Percentiles rank a stretch among this genome's conserved stretches.
Evolutionary conservation across 2,797 vertebrate genomes (phyloP).

Genomic region (Stomatorhinus walkeri): DNA sequence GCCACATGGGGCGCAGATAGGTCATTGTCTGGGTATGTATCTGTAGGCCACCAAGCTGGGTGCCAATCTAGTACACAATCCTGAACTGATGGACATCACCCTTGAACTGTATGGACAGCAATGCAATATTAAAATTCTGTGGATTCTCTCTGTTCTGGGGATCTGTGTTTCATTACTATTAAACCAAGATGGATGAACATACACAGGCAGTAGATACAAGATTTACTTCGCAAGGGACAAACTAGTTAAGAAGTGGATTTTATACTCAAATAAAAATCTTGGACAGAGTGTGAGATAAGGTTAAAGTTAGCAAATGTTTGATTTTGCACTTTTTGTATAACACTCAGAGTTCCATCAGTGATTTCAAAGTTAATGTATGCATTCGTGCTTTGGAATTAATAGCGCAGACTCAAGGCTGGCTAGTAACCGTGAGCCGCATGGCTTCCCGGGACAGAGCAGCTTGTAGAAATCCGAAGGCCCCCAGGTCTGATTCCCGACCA

Average conservation of each 20-base stretch:
- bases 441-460: neutral
- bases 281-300: neutral
- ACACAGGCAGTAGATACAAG: neutral
- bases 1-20: neutral
- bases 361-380: neutral
- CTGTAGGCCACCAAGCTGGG: neutral
- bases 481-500: neutral
- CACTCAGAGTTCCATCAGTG: neutral
- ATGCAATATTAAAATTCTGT: neutral
- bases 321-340: neutral
- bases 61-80: neutral
- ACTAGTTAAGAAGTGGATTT: neutral
- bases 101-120: neutral
- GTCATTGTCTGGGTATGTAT: neutral
- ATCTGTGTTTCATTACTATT: neutral
- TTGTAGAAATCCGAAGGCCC: neutral
- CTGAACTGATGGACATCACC: neutral
- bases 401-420: neutral
- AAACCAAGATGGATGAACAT: neutral
- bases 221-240: neutral
- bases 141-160: neutral
- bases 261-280: neutral
- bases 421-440: neutral
- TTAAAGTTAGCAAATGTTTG: neutral
- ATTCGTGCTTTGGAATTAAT: neutral